Evolutionary conservation across 2,888 invertebrate genomes (phyloP).

Genomic region (Heterodera filipjevi): DNA sequence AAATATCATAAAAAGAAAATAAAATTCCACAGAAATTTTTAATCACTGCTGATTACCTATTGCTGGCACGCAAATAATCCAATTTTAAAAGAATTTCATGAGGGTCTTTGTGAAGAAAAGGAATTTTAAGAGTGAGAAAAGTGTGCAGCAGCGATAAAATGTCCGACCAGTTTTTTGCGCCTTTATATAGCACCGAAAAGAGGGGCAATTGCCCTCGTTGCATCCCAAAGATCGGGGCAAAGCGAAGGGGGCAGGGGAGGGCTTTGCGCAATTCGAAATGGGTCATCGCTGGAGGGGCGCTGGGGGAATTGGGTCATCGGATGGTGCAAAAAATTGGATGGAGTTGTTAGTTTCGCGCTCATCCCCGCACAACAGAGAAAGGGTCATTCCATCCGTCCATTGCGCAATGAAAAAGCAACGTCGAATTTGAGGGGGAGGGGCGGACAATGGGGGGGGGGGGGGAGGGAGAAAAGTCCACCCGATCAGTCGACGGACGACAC

Average conservation of each 20-base stretch:
- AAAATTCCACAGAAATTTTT: no score
- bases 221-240: background rate
- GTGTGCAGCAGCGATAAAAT: background rate
- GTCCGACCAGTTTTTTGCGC: slow-evolving; percentile 16
- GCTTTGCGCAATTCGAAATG: slow-evolving; percentile 19
- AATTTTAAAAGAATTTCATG: background rate
- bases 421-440: background rate
- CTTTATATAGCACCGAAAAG: slow-evolving; percentile 2
- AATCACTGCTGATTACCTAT: no score
- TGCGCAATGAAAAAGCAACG: slow-evolving; percentile 16
- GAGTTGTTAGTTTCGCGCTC: slow-evolving; percentile 18
- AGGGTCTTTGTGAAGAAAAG: background rate
- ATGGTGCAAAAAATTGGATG: slow-evolving; percentile 16
- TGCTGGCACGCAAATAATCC: background rate
- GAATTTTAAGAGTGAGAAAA: background rate
- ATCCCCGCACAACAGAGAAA: background rate
- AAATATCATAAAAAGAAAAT: no score
- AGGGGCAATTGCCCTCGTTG: slow-evolving; percentile 20
- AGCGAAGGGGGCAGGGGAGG: background rate
- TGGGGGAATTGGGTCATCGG: slow-evolving; percentile 17
- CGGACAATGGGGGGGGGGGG: background rate
- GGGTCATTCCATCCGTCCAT: slow-evolving; percentile 17
- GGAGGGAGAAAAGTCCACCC: background rate
- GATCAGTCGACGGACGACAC: slow-evolving; percentile 1
- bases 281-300: slow-evolving; percentile 10